Base-by-base conservation (phyloP, 2,888 invertebrate genomes). In the Melinaea marsaeus region DNA sequence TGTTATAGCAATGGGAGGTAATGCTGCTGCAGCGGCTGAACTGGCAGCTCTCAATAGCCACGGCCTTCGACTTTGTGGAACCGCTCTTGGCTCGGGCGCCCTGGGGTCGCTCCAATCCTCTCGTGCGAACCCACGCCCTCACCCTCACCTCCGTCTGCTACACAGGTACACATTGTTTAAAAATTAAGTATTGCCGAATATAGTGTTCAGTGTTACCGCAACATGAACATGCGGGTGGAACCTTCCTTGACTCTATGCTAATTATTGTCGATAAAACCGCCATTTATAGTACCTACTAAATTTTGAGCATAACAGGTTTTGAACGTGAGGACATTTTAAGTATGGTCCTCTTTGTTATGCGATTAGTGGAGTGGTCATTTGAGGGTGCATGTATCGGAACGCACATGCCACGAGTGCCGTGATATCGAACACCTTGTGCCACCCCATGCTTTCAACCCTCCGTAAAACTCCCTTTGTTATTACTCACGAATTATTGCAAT, bases 21-120 rank as follows among this genome's bases (percentile, higher is more conserved):
- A 87, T 95, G 82, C 92, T 96, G 47, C 89, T 96, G 71, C 93
- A 94, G 69, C 93, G 94, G 79, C 85, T 97, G 70, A 93, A 95
- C 79, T 97, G 96, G 96, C 95, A 96, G 85, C 89, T 95, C 71
- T 94, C 94, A 42, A 93, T 94, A 37, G 93, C 96, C 61, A 96
- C 96, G 1, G 95, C 95, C 7, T 95, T 94, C 84, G 96, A 96
- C 86, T 96, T 95, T 86, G 92, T 96, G 76, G 96, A 96, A 80
- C 96, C 95, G 75, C 92, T 96, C 72, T 88, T 96, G 68, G 93
- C 93, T 73, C 90, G 95, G 73, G 85, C 89, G 69, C 84, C 92
- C 22, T 94, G 94, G 92, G 92, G 92, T 65, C 89, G 92, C 63
- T 84, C 92, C 60, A 92, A 92, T 72, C 86, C 92, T 57, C 86